Evolutionary conservation across 2,888 invertebrate genomes (phyloP).

Genomic region (Halictus quadricinctus): DNA sequence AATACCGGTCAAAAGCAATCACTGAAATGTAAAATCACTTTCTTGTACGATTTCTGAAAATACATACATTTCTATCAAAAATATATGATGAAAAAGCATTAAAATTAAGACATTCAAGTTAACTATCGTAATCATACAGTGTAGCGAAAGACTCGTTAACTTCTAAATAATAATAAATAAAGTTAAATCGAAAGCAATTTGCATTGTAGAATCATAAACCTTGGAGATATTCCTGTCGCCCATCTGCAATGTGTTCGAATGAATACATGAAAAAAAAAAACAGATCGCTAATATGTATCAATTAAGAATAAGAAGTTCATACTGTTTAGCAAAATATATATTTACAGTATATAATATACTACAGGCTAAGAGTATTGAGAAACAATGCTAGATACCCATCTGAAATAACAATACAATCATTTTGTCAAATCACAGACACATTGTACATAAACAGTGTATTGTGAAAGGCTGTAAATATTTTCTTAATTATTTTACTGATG

Average conservation of each 20-base stretch:
- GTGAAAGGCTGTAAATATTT: conserved; percentile 3
- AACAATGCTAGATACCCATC: conserved; percentile 74
- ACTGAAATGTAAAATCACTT: conserved; percentile 62
- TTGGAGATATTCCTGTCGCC: conserved; percentile 49
- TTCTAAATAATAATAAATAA: conserved; percentile 68
- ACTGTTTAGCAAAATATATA: conserved; percentile 59
- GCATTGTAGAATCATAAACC: conserved; percentile 44
- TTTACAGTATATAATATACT: conserved; percentile 72
- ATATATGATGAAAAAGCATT: conserved; percentile 60
- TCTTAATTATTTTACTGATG: background rate
- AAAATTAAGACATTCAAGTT: conserved; percentile 61
- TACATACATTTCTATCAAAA: conserved; percentile 58
- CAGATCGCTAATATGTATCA: conserved; percentile 54
- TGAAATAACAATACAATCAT: conserved; percentile 45
- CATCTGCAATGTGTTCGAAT: conserved; percentile 55
- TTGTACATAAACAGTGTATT: background rate
- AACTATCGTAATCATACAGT: conserved; percentile 54
- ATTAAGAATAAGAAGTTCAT: conserved; percentile 54
- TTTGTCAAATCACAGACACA: conserved; percentile 31
- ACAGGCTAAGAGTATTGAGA: conserved; percentile 78
- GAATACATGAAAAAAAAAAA: conserved; percentile 54
- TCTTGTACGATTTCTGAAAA: conserved; percentile 62
- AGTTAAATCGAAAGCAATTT: conserved; percentile 61
- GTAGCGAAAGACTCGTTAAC: conserved; percentile 44
- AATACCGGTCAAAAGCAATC: conserved; percentile 60